Conservation (phyloP, 2,888 invertebrate species). For the Argyresthia goedartella region DNA sequence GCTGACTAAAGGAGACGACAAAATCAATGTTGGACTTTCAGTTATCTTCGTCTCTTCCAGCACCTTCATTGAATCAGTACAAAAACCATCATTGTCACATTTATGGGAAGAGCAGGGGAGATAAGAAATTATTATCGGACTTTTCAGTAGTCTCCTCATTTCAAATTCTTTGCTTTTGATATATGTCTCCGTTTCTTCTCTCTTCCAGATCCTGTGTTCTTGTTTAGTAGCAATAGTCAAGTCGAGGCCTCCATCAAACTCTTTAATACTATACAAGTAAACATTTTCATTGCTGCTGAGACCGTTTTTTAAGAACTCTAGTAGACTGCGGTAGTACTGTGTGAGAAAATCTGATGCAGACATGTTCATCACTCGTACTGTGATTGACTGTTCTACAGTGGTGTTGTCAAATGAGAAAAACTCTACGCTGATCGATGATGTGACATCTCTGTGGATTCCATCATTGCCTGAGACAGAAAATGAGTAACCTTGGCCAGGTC, state of each 20-base stretch:
- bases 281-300: constrained; percentile 75
- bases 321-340: constrained; percentile 79
- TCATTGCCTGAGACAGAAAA: constrained; percentile 90
- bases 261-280: constrained; percentile 81
- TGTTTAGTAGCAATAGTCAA: constrained; percentile 78
- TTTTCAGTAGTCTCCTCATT: constrained; percentile 74
- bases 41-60: constrained; percentile 79
- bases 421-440: constrained; percentile 88
- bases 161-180: constrained; percentile 75
- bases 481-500: constrained; percentile 80
- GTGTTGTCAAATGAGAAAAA: constrained; percentile 84
- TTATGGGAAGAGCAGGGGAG: constrained; percentile 80
- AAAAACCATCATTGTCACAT: constrained; percentile 84
- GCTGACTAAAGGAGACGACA: constrained; percentile 84
- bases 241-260: constrained; percentile 75
- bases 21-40: constrained; percentile 84
- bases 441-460: constrained; percentile 87
- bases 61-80: constrained; percentile 79
- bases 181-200: constrained; percentile 74
- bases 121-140: constrained; percentile 76
- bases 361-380: constrained; percentile 80
- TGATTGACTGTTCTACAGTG: constrained; percentile 87
- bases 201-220: constrained; percentile 72
- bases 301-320: constrained; percentile 78
- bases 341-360: constrained; percentile 82